Percentiles rank a stretch among this genome's conserved stretches.
phyloP scores from a whole-genome alignment of 92 coral and sea anemone species.

The Palythoa caribaeorum region DNA sequence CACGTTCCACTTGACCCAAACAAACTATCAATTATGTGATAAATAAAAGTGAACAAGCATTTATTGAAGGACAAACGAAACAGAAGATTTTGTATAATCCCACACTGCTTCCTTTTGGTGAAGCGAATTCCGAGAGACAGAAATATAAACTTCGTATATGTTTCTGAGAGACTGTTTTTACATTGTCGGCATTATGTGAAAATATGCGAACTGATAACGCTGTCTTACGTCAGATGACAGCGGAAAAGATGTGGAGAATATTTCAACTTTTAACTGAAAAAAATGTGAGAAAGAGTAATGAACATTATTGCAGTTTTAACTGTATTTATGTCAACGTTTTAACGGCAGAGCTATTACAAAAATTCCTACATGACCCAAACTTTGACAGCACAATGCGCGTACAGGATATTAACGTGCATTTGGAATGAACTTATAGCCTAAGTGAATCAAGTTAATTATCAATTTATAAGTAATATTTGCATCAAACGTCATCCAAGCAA shows the following conservation, averaged over 20 bases:
- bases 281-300: neutral
- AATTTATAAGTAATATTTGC: neutral
- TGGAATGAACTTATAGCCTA: neutral
- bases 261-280: too few relatives aligned
- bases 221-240: neutral
- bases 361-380: neutral
- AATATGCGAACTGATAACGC: neutral
- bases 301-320: neutral
- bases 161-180: neutral
- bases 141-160: neutral
- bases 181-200: neutral
- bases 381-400: neutral
- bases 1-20: neutral
- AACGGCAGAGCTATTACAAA: neutral
- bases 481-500: neutral
- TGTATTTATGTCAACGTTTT: neutral
- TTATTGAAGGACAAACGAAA: neutral
- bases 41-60: neutral
- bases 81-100: neutral
- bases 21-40: neutral
- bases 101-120: neutral
- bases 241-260: neutral
- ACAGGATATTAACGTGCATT: neutral
- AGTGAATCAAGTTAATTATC: neutral
- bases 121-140: neutral